Conservation (phyloP, 2,888 invertebrate species). For the Aphodius sticticus region DNA sequence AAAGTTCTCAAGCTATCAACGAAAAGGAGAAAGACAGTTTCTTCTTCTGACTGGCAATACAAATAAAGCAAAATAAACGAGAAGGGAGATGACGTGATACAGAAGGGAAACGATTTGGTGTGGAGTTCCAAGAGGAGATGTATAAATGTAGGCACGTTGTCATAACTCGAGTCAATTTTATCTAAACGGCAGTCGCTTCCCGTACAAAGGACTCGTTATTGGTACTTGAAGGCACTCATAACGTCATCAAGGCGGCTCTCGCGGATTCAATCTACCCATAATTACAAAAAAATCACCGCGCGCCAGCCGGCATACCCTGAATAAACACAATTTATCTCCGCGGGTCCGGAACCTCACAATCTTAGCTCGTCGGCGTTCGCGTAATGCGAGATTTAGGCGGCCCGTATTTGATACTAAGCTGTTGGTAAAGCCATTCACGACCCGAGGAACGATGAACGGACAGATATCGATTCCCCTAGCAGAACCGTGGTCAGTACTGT, state of each 20-base stretch:
- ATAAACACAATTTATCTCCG: conserved; percentile 32
- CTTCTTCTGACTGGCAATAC: no score
- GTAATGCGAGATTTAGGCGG: not conserved
- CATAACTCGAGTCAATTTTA: conserved; percentile 10
- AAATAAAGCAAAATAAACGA: no score
- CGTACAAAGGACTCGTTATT: conserved; percentile 26
- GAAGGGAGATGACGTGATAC: not conserved
- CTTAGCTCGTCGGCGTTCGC: not conserved
- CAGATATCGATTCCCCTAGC: not conserved
- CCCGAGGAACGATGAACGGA: not conserved
- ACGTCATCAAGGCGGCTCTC: conserved; percentile 29
- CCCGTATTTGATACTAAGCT: conserved; percentile 4
- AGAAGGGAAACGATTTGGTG: not conserved
- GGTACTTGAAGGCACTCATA: conserved; percentile 30
- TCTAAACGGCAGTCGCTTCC: conserved; percentile 19
- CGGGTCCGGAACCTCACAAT: conserved; percentile 6
- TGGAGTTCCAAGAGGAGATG: not conserved
- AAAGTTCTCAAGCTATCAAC: no score
- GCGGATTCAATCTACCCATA: conserved; percentile 31
- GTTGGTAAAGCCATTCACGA: conserved; percentile 4
- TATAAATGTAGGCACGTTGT: not conserved
- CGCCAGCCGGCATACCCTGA: conserved; percentile 24
- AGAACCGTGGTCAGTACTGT: not conserved
- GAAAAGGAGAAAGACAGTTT: no score
- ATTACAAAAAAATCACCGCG: conserved; percentile 30